A percentile compares a stretch with the other conserved stretches of the same genome.
phyloP scores from a whole-genome alignment of 2,888 invertebrate species.

The Drosophila melanosoma region DNA sequence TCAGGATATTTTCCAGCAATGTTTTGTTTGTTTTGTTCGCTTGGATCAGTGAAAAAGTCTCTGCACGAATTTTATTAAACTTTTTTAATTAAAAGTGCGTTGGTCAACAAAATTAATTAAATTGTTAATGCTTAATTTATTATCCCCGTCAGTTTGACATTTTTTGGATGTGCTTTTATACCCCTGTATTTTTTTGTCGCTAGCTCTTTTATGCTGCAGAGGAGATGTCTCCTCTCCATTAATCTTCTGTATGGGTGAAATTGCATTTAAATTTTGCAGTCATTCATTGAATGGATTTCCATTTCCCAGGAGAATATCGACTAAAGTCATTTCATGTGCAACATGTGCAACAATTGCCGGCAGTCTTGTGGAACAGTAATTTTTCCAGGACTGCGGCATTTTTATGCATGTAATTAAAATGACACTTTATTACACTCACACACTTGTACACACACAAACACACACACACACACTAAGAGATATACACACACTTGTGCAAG shows the following conservation, averaged over 20 bases:
- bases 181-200: neutral
- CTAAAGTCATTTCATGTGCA: constrained; percentile 5
- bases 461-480: neutral
- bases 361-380: constrained; percentile 15
- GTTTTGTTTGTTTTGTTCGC: too few species aligned
- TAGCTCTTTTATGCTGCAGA: neutral
- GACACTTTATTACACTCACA: constrained; percentile 51
- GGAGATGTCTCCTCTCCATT: neutral
- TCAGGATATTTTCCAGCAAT: neutral
- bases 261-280: neutral
- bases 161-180: neutral
- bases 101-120: neutral
- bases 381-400: constrained; percentile 50
- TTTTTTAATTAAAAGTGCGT: neutral
- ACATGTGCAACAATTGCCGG: constrained; percentile 47
- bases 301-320: neutral
- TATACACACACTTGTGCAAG: constrained; percentile 27
- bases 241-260: neutral
- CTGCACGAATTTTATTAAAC: neutral
- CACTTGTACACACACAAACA: constrained; percentile 18
- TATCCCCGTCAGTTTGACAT: neutral
- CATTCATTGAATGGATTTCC: neutral
- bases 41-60: neutral
- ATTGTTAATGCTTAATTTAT: neutral
- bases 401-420: constrained; percentile 75